Evolutionary conservation across 2,113 vertebrate species (phyloP), one percentile per base, ranked within the genome.

Genomic region (Neoarius graeffei): DNA sequence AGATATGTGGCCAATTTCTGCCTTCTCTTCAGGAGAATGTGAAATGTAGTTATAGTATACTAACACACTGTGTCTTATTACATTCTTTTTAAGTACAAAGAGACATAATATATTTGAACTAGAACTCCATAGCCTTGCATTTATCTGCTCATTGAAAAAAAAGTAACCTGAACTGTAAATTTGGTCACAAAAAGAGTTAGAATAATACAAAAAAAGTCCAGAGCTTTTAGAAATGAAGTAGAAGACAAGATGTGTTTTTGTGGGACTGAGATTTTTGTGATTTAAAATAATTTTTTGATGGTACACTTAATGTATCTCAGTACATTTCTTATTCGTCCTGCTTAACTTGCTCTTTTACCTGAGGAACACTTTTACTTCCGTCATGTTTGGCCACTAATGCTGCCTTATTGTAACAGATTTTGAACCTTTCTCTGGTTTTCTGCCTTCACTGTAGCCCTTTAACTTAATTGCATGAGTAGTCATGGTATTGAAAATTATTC

Each of bases 281-380:
- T 81, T 81, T 81, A 81, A 35, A 42, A 35, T 81, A 60, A 81
- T 81, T 6, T 81, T 60, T 81, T 59, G 60, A 81, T 62, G 80
- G 80, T 81, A 57, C 57, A 81, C 80, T 60, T 60, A 14, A 57
- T 13, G 57, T 60, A 81, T 20, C 57, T 81, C 57, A 60, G 80
- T 35, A 35, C 23, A 19, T 14, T 35, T 42, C 80, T 60, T 81
- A 9, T 5, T 60, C 30, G 42, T 35, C 80, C 20, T 35, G 19
- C 57, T 81, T 81, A 60, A 42, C 56, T 60, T 42, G 5, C 4
- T 35, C 79, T 81, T 57, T 77, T 1, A 0, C 23, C 25, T 54
- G 14, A 52, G 23, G 48, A 77, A 13, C 23, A 77, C 5, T 52
- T 25, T 57, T 56, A 27, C 52, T 30, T 80, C 76, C n/a, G 8